phyloP scores from a whole-genome alignment of 30 jellyfish, hydroid and myxozoan genomes.

The Nemopilema nomurai region DNA sequence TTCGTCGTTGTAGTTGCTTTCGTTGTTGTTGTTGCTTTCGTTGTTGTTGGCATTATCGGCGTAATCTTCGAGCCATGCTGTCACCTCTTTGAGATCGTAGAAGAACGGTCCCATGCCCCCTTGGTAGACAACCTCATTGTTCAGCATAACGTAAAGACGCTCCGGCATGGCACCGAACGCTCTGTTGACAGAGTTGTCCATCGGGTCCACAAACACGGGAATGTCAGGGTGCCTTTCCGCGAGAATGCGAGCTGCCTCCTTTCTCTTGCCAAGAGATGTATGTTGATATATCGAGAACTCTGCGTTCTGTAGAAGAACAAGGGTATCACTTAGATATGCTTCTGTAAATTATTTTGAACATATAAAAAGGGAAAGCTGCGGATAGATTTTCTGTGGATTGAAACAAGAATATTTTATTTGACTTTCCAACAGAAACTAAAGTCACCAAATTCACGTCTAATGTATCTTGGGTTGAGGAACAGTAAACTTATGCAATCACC shows the following conservation, averaged over 20 bases:
- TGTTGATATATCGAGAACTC: constrained; percentile 54
- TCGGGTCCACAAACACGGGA: constrained; percentile 70
- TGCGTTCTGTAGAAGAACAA: constrained; percentile 19
- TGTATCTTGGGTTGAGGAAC: too few relatives aligned
- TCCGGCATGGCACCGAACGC: constrained; percentile 86
- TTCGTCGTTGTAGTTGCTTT: not conserved
- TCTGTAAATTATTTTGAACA: too few relatives aligned
- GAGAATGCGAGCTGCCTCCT: constrained; percentile 62
- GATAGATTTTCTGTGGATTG: too few relatives aligned
- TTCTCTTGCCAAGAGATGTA: constrained; percentile 48
- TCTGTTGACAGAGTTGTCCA: constrained; percentile 56
- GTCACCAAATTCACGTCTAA: too few relatives aligned
- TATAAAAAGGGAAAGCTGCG: too few relatives aligned
- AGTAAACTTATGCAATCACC: too few relatives aligned
- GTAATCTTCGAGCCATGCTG: constrained; percentile 53
- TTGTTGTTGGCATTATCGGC: not conserved
- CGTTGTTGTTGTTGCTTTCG: constrained; percentile 16
- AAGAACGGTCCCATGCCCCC: constrained; percentile 92
- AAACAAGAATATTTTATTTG: too few relatives aligned
- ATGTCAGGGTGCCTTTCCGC: constrained; percentile 37
- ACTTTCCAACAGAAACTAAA: too few relatives aligned
- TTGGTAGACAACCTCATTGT: constrained; percentile 63
- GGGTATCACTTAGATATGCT: too few relatives aligned
- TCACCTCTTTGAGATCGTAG: constrained; percentile 65
- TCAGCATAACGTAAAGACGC: constrained; percentile 65